Evolutionary conservation across 2,113 vertebrate species (phyloP).

Genomic region (Odontesthes bonariensis): DNA sequence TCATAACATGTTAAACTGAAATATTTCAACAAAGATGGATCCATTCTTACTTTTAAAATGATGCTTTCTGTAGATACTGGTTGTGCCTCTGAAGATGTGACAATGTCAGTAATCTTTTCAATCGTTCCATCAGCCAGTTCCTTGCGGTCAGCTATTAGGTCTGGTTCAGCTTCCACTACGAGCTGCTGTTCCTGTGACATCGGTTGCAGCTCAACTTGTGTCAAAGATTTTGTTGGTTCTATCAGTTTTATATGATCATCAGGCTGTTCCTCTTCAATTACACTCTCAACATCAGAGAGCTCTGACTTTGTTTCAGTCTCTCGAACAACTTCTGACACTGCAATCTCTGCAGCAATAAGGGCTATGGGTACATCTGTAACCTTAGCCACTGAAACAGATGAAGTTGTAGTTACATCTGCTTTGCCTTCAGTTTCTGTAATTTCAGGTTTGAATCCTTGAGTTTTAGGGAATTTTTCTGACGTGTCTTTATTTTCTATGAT

Average conservation of each 20-base stretch:
- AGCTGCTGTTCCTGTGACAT: constrained; percentile 39
- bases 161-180: constrained; percentile 31
- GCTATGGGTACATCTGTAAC: constrained; percentile 1
- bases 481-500: constrained; percentile 21
- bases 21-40: neutral
- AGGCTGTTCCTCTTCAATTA: constrained; percentile 27
- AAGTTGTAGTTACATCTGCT: constrained; percentile 5
- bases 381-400: constrained; percentile 12
- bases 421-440: constrained; percentile 57
- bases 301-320: constrained; percentile 33
- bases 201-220: constrained; percentile 43
- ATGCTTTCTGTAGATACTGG: constrained; percentile 19
- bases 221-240: constrained; percentile 34
- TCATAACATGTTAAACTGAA: neutral
- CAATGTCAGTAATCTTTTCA: constrained; percentile 33
- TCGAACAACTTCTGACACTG: constrained; percentile 21
- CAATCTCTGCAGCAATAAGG: constrained; percentile 32
- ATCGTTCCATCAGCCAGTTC: constrained; percentile 49
- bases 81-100: constrained; percentile 29
- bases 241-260: constrained; percentile 25
- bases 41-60: constrained; percentile 42
- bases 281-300: constrained; percentile 46
- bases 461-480: constrained; percentile 27
- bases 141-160: constrained; percentile 18
- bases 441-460: constrained; percentile 66